Percentiles rank a stretch among this genome's conserved stretches.
These are phyloP conservation scores for Rhabdomys pumilio DNA, from an alignment of 2,797 vertebrate species.

Conservation along the genomic window DNA sequence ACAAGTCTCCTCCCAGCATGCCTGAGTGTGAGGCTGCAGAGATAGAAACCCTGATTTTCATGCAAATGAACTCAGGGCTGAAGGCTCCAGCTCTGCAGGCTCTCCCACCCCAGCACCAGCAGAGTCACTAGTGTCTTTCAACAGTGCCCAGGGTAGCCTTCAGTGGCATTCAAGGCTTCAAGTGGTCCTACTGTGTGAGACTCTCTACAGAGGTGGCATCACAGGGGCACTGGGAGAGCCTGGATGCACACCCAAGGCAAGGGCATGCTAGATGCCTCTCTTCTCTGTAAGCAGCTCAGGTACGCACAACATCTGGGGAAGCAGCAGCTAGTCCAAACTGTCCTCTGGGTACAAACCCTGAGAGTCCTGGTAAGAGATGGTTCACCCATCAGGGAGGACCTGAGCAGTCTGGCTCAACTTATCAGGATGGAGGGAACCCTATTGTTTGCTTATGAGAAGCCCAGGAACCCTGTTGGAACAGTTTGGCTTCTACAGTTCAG, in stretches of 20 bases:
- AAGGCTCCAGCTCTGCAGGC: neutral
- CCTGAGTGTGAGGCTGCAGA: neutral
- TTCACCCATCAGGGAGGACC: neutral
- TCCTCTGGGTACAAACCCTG: neutral
- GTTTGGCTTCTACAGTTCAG: neutral
- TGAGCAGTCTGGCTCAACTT: neutral
- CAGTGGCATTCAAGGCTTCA: neutral
- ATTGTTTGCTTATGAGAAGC: neutral
- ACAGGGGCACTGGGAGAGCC: no score
- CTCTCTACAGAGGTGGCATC: neutral
- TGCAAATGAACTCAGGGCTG: neutral
- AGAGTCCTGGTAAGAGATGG: neutral
- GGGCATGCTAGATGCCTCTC: neutral
- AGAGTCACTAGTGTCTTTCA: slow-evolving; percentile 30
- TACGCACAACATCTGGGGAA: neutral
- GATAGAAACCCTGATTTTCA: slow-evolving; percentile 10
- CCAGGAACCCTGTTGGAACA: neutral
- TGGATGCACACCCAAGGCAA: no score
- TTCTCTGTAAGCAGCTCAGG: neutral
- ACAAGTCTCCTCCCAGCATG: neutral
- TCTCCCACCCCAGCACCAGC: neutral
- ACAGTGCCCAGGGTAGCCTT: neutral
- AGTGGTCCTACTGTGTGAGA: neutral
- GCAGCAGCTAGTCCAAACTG: neutral
- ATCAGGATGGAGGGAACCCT: neutral